These are phyloP conservation scores for Temnothorax ravouxi DNA, from an alignment of 2,888 invertebrate species.

Conservation along the genomic window DNA sequence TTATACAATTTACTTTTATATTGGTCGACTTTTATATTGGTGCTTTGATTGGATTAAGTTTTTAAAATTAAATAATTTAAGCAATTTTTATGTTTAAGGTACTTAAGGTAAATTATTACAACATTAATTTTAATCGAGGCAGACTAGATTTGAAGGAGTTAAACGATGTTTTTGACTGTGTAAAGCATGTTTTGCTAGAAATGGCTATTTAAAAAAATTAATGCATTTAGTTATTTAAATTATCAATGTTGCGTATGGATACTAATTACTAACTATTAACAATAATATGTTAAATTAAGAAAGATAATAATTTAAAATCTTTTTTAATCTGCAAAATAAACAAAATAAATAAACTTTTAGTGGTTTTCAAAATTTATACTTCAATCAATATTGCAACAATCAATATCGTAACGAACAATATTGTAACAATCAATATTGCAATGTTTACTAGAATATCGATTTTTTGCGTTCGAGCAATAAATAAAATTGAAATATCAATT, in stretches of 20 bases:
- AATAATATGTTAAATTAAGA: neutral
- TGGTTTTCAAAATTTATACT: neutral
- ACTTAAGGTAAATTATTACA: neutral
- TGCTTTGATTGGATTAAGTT: neutral
- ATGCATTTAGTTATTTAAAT: neutral
- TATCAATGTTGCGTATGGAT: neutral
- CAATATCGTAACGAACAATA: neutral
- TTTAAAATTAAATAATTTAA: neutral
- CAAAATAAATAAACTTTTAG: neutral
- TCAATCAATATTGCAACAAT: neutral
- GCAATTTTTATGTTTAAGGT: neutral
- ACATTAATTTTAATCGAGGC: neutral
- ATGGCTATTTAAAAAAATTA: neutral
- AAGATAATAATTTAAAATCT: neutral
- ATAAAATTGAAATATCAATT: neutral
- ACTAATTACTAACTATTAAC: neutral
- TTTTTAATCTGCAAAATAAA: conserved; percentile 9
- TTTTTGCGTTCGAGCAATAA: neutral
- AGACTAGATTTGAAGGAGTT: neutral
- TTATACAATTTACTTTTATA: neutral
- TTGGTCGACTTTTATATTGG: neutral
- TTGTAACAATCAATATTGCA: neutral
- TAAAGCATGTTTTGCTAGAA: neutral
- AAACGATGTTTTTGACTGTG: neutral
- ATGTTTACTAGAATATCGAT: neutral